These are phyloP conservation scores for Acanthaster planci DNA, from an alignment of 35 echinoderm and acorn worm genomes.

Conservation along the genomic window DNA sequence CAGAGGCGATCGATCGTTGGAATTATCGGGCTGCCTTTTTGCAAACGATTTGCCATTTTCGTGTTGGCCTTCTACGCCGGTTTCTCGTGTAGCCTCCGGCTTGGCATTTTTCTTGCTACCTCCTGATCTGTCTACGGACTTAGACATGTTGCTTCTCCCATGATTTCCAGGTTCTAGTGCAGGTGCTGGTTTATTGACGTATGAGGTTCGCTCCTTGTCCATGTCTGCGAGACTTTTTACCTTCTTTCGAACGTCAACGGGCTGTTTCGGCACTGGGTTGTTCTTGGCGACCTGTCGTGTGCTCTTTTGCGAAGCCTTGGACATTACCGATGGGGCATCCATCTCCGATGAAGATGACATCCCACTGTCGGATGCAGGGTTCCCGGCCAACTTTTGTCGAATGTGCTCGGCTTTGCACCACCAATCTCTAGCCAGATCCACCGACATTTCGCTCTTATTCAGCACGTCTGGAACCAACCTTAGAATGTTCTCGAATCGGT, in stretches of 20 bases:
- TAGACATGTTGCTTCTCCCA: not conserved
- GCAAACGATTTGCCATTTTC: not conserved
- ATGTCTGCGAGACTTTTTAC: constrained; percentile 28
- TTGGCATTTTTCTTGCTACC: too few species aligned
- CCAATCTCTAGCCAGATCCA: constrained; percentile 59
- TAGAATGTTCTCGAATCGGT: constrained; percentile 47
- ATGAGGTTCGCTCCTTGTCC: not conserved
- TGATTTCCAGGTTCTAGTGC: not conserved
- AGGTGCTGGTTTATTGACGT: not conserved
- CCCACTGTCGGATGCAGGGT: not conserved
- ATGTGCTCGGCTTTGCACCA: constrained; percentile 84
- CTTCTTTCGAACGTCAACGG: not conserved
- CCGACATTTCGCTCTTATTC: constrained; percentile 57
- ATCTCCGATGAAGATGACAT: not conserved
- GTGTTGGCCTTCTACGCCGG: not conserved
- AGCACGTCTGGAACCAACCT: constrained; percentile 72
- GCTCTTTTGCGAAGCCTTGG: not conserved
- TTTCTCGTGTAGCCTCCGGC: too few species aligned
- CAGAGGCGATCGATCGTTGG: not conserved
- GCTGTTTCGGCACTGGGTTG: not conserved
- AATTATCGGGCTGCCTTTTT: not conserved
- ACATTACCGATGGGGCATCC: not conserved
- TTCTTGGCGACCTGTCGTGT: not conserved
- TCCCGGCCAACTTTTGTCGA: constrained; percentile 37
- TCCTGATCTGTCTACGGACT: too few species aligned